These are phyloP conservation scores for Gila orcuttii DNA, from an alignment of 2,113 vertebrate species.

Conservation along the genomic window DNA sequence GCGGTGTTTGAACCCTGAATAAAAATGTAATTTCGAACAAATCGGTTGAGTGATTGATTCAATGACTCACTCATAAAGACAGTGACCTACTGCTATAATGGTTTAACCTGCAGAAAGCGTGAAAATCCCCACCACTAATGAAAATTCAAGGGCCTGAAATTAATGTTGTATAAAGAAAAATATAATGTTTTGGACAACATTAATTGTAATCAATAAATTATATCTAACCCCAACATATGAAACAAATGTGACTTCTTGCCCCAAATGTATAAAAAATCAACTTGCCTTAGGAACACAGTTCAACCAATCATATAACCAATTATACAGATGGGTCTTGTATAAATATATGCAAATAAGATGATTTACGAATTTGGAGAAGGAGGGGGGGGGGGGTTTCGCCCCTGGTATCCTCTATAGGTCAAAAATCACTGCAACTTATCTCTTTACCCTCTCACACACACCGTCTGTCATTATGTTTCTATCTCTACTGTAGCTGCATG, in stretches of 20 bases:
- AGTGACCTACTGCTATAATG: neutral
- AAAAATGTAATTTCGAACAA: neutral
- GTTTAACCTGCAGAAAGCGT: neutral
- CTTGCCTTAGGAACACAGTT: neutral
- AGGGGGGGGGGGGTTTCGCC: too few relatives aligned
- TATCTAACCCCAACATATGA: neutral
- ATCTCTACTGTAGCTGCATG: neutral
- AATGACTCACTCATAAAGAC: neutral
- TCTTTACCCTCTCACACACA: constrained; percentile 4
- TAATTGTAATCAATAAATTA: neutral
- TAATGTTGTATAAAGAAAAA: neutral
- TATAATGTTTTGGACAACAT: neutral
- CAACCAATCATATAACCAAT: neutral
- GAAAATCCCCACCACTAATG: neutral
- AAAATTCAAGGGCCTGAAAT: neutral
- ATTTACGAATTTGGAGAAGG: neutral
- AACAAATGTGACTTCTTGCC: neutral
- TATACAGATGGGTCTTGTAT: too few relatives aligned
- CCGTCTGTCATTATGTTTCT: neutral
- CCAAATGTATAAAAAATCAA: neutral
- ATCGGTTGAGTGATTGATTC: neutral
- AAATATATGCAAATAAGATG: neutral
- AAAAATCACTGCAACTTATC: constrained; percentile 11
- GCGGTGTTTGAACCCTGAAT: neutral
- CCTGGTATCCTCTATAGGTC: neutral